Evolutionary conservation across 2,113 vertebrate genomes (phyloP), one percentile per base, ranked within the genome.

Genomic region (Takifugu bimaculatus): DNA sequence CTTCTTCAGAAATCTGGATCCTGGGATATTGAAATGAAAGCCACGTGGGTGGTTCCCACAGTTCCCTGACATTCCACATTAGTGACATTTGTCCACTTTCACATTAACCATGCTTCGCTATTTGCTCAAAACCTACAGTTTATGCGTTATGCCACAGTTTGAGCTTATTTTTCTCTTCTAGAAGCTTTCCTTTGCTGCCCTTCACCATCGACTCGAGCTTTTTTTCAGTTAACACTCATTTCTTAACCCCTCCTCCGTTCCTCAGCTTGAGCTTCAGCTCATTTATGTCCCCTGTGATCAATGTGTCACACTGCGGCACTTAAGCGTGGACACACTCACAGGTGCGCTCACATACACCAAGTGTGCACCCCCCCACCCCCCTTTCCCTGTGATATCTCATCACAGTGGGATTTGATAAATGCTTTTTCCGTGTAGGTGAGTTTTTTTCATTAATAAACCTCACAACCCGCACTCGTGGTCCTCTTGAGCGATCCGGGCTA

Each of bases 391-490:
- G 68, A 68, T 69, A 63, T 62, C 58, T 55, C 27, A 66, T 61
- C 65, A 68, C 73, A 69, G 45, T 57, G 73, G 56, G 62, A 72
- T 68, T 71, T 83, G 75, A 82, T 74, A 63, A 80, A 88, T 83
- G 79, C 20, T 26, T 15, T 68, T 77, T 78, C 48, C 15, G 64
- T 74, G 63, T 59, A 60, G 63, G 72, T 72, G 70, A 14, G 9
- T 66, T 78, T 77, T 77, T 74, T 77, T 72, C 58, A 84, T 80
- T 74, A 77, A 77, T 69, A 62, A 65, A 75, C 60, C 48, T n/a
- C 51, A 12, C 56, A 65, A 44, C 27, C 32, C 44, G 4, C 39
- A 62, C 52, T 52, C 59, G 59, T 54, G n/a, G 65, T 50, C 27
- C 64, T 79, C 63, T 74, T 61, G 48, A 70, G 80, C 80, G 47